Evolutionary conservation across 2,113 vertebrate species (phyloP), one percentile per base, ranked within the genome.

Genomic region (Genyomyrus donnyi): DNA sequence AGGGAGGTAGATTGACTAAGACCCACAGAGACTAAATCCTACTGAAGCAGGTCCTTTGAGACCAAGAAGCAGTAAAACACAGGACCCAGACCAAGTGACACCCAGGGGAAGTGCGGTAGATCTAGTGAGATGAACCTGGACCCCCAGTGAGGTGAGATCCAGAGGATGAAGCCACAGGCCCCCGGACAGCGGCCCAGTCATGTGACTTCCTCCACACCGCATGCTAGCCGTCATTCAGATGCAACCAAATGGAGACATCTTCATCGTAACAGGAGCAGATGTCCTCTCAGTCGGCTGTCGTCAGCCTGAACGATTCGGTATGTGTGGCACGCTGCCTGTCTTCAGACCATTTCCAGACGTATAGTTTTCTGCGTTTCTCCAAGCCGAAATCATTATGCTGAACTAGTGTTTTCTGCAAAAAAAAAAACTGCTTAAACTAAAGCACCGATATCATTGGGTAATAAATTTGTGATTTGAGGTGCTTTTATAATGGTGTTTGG

Each of bases 261-360:
- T 91, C 90, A 90, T 62, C 66, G 89, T 56, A 89, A 90, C 88
- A 88, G 88, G 87, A 93, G 91, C 93, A 94, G 93, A 93, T 95
- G 94, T 94, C 93, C 89, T 86, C 89, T 89, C 88, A 11, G 89
- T 91, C 88, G 85, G 86, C 89, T 90, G 90, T 90, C 39, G 84
- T 93, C 62, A 91, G 92, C 93, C 92, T 91, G 89, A 93, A 90
- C 90, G 31, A 93, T 93, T 92, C 93, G 31, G 91, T 93, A 94
- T 94, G 94, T 92, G 93, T 92, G 93, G 92, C 53, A 87, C 39
- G 21, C 80, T 88, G 89, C 90, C 91, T 88, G 91, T 89, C 94
- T 91, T 89, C 92, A 92, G 91, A 91, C 56, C 88, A 92, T 94
- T 92, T 92, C 62, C 9, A 94, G 92, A 91, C 92, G 93, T 88